Evolutionary conservation across 2,797 vertebrate genomes (phyloP).

Genomic region (Sebastes vulpes): DNA sequence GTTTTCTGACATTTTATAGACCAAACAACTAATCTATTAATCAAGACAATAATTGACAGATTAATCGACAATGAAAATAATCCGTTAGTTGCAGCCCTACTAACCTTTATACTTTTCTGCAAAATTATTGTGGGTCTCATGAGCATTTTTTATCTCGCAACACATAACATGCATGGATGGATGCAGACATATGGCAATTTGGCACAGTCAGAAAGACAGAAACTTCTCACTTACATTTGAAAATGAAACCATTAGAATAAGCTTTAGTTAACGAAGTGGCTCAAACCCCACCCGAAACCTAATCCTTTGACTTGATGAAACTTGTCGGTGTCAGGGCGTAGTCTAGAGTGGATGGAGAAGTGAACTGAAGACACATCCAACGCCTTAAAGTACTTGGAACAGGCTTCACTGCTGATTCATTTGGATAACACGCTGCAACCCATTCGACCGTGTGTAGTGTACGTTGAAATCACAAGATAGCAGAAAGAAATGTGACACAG

Average conservation of each 20-base stretch:
- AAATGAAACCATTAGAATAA: neutral
- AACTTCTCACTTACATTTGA: neutral
- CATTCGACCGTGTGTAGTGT: neutral
- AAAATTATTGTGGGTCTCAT: neutral
- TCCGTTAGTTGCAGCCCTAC: no score
- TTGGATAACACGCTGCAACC: neutral
- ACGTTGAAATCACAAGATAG: neutral
- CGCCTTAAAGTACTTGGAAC: neutral
- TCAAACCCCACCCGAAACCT: neutral
- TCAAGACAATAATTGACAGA: no score
- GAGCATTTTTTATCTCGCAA: neutral
- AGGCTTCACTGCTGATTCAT: neutral
- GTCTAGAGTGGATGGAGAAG: neutral
- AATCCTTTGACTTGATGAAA: neutral
- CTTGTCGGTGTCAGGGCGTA: neutral
- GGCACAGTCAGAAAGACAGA: neutral
- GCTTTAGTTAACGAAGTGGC: neutral
- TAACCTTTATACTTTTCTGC: neutral
- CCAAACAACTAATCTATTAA: no score
- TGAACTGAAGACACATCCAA: no score
- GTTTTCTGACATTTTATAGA: no score
- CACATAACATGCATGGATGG: neutral
- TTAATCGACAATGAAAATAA: no score
- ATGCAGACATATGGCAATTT: neutral
- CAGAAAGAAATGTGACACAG: conserved; percentile 53